Evolutionary conservation across 2,888 invertebrate genomes (phyloP).

Genomic region (Morpho achilles): DNA sequence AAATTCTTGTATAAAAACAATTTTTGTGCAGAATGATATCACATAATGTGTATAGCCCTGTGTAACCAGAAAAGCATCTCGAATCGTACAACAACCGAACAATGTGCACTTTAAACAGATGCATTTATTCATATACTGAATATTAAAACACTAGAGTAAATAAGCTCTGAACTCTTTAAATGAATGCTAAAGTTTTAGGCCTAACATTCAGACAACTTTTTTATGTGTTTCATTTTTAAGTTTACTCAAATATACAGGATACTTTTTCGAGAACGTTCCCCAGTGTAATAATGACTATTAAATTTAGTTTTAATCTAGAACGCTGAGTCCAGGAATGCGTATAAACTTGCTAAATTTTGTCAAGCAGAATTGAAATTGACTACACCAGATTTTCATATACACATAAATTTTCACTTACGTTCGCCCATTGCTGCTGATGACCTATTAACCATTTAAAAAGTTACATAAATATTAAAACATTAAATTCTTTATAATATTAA

Average conservation of each 20-base stretch:
- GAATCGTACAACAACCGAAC: conserved; percentile 13
- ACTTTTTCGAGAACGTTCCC: not conserved
- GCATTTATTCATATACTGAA: conserved; percentile 22
- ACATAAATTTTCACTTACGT: too few species aligned
- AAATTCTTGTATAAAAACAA: conserved; percentile 56
- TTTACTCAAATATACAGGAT: not conserved
- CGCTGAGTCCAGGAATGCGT: not conserved
- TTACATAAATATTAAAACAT: too few species aligned
- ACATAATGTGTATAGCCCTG: conserved; percentile 23
- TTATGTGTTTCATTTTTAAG: conserved; percentile 10
- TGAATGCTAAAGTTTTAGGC: conserved; percentile 59
- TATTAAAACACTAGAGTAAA: conserved; percentile 51
- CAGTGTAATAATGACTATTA: not conserved
- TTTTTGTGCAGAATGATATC: conserved; percentile 32
- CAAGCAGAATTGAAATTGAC: too few species aligned
- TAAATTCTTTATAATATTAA: too few species aligned
- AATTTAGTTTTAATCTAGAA: not conserved
- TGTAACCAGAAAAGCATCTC: conserved; percentile 8
- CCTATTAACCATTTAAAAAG: too few species aligned
- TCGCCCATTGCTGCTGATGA: too few species aligned
- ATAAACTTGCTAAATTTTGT: not conserved
- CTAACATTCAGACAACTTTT: conserved; percentile 30
- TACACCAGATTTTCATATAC: too few species aligned
- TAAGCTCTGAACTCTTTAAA: conserved; percentile 63
- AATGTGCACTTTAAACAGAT: conserved; percentile 21